Percentiles rank a stretch among this genome's conserved stretches.
Evolutionary conservation across 1,140 invertebrate species (phyloP).

Genomic region (Drosophila mojavensis): DNA sequence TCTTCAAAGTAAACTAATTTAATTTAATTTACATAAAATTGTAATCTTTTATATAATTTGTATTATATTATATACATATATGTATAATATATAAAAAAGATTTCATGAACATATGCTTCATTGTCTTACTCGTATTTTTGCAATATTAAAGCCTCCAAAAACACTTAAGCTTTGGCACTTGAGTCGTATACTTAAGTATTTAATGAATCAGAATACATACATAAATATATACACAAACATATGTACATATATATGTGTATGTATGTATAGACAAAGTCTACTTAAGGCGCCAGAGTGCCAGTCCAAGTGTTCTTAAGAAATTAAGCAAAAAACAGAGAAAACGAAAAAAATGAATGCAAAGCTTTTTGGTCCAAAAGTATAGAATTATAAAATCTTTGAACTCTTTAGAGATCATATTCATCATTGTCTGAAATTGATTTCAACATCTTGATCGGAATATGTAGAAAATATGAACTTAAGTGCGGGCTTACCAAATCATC

Average conservation of each 20-base stretch:
- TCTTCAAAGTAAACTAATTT: too few species aligned
- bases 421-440: constrained; percentile 67
- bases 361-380: constrained; percentile 5
- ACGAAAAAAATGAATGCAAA: neutral
- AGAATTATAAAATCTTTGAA: constrained; percentile 6
- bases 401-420: constrained; percentile 36
- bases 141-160: constrained; percentile 53
- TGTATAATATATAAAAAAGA: neutral
- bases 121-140: constrained; percentile 46
- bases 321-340: constrained; percentile 38
- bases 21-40: too few species aligned
- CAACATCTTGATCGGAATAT: constrained; percentile 59
- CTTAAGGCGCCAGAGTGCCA: constrained; percentile 76
- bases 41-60: too few species aligned
- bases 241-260: constrained; percentile 17
- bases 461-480: constrained; percentile 30
- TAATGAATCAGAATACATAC: constrained; percentile 57
- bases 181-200: constrained; percentile 75
- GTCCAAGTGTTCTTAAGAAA: constrained; percentile 66
- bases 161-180: constrained; percentile 78
- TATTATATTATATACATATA: neutral
- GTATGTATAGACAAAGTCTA: constrained; percentile 35
- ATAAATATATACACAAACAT: neutral
- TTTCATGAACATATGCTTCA: neutral
- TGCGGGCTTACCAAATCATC: constrained; percentile 36